phyloP scores from a whole-genome alignment of 2,113 vertebrate species.

The Sorex fumeus region DNA sequence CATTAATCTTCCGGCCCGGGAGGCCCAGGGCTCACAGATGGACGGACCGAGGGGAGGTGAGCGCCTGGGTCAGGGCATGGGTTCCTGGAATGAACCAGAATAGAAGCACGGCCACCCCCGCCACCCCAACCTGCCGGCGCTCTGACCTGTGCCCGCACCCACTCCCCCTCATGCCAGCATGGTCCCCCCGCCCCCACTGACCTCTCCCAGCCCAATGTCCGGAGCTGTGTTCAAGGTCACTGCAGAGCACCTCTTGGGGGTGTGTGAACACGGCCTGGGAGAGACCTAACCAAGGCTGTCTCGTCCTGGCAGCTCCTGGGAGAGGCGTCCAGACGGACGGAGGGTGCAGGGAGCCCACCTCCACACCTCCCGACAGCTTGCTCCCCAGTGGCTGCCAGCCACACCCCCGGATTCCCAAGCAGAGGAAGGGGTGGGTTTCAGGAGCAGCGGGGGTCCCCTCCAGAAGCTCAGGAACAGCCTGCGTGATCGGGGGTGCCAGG shows the following conservation, averaged over 20 bases:
- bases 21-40: slow-evolving; percentile 80
- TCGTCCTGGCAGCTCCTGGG: slow-evolving; percentile 34
- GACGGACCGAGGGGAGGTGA: slow-evolving; percentile 69
- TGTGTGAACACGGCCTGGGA: not conserved
- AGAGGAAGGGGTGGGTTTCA: not conserved
- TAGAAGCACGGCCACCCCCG: slow-evolving; percentile 56
- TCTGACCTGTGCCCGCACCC: not conserved
- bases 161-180: too few species aligned
- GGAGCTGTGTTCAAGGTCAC: slow-evolving; percentile 40
- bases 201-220: not conserved
- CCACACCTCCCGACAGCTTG: too few species aligned
- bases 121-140: not conserved
- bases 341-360: too few species aligned
- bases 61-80: slow-evolving; percentile 74
- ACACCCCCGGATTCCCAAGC: not conserved
- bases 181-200: too few species aligned
- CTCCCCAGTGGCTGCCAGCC: too few species aligned
- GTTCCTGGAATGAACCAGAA: slow-evolving; percentile 72
- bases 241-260: slow-evolving; percentile 20
- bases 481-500: not conserved
- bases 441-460: too few species aligned
- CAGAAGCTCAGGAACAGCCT: not conserved
- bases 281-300: slow-evolving; percentile 50
- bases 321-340: too few species aligned
- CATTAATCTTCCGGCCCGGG: slow-evolving; percentile 81